These are phyloP conservation scores for Dicentrarchus labrax DNA, from an alignment of 2,113 vertebrate genomes.

Conservation along the genomic window DNA sequence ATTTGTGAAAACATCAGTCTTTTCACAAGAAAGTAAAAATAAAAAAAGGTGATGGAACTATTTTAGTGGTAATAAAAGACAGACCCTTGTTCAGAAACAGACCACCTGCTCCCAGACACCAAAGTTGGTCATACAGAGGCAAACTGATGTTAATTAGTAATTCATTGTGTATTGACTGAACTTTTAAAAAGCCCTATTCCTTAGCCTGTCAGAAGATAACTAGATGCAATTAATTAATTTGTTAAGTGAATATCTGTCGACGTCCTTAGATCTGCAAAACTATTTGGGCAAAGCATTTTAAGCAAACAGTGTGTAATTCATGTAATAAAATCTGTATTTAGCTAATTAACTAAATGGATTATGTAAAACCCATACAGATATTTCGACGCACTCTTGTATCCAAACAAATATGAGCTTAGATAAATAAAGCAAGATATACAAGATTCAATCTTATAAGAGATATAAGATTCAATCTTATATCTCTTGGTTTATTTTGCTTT, in stretches of 20 bases:
- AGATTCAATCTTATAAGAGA: too few relatives aligned
- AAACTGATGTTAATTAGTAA: background rate
- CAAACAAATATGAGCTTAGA: background rate
- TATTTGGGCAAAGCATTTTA: background rate
- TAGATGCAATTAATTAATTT: background rate
- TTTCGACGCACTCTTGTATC: background rate
- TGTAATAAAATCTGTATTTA: background rate
- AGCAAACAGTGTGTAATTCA: background rate
- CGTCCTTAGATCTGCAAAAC: conserved; percentile 16
- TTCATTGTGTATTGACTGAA: background rate
- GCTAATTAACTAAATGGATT: background rate
- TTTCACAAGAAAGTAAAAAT: conserved; percentile 53
- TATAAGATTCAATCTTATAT: background rate
- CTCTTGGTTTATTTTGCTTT: background rate
- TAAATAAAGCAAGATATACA: background rate
- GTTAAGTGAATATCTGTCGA: conserved; percentile 1
- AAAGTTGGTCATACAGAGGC: background rate
- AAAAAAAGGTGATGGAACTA: background rate
- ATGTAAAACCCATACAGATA: background rate
- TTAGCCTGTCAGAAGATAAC: background rate
- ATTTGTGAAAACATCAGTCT: conserved; percentile 44
- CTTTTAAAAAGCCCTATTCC: background rate
- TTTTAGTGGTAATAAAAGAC: conserved; percentile 28
- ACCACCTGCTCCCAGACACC: conserved; percentile 5
- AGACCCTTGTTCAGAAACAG: background rate